Base-by-base conservation (phyloP, 2,797 vertebrate species). In the Chaenodraco wilsoni region DNA sequence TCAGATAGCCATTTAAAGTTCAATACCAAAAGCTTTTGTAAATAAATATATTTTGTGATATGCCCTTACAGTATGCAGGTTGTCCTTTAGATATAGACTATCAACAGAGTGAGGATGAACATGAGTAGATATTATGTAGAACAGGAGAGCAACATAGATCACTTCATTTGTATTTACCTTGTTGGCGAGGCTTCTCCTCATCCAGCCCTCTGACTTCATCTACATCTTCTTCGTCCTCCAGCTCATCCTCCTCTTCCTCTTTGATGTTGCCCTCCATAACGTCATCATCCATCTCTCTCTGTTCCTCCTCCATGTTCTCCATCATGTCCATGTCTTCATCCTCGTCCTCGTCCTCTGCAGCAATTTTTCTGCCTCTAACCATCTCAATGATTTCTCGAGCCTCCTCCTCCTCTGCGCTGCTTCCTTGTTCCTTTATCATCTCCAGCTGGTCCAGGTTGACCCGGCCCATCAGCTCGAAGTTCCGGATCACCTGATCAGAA, bases 361-460 rank as follows among this genome's bases (percentile, higher is more conserved):
- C 44, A n/a, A 62, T 37, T 23, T 83, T 77, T 64, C 82, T 81
- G 4, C 86, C 85, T 3, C 16, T 56, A 0, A 65, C 78, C 74
- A 91, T 78, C 59, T 78, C 76, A 56, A 87, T 84, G 4, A 90
- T 79, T 4, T 83, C 91, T 16, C 69, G 72, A 16, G 87, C 87
- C 3, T 93, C 89, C 10, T 93, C 90, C 8, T 93, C 62, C 9
- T 60, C 90, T 1, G 95, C 95, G 61, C 95, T 96, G 91, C 95
- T 96, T 60, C 89, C 92, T 84, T 95, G 96, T 45, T 95, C 96
- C 84, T 97, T 96, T 86, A 97, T 93, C 92, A 96, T 95, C 79
- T 99, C 97, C 91, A 99, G 89, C 93, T 98, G 97, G 91, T 99
- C 98, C 92, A 99, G 95, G 92, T 98, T 97, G 87, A 99, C 96